Percentiles rank a stretch among this genome's conserved stretches.
phyloP scores from a whole-genome alignment of 2,797 vertebrate species.

The Rallus crepitans region DNA sequence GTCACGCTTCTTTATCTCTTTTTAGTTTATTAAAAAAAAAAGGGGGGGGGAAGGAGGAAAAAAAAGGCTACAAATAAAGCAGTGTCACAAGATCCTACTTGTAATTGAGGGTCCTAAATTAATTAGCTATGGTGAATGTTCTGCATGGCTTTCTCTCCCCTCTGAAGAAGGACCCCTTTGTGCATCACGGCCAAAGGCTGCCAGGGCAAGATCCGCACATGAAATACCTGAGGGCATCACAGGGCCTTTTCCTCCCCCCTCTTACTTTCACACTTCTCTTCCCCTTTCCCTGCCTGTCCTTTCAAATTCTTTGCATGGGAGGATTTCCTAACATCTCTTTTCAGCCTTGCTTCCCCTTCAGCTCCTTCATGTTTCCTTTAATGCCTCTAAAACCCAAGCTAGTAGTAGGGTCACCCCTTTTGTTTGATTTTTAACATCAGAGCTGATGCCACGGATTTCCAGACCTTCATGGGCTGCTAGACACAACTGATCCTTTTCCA shows the following conservation, averaged over 20 bases:
- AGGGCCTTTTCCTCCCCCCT: background rate
- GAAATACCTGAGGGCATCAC: conserved; percentile 57
- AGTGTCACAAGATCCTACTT: conserved; percentile 66
- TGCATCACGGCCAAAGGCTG: background rate
- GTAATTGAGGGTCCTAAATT: conserved; percentile 60
- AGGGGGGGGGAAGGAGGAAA: background rate
- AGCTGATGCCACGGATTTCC: background rate
- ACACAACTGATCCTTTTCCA: background rate
- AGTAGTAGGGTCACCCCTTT: rapidly evolving
- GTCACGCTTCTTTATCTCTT: conserved; percentile 45
- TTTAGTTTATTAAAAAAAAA: background rate
- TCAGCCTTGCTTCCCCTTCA: rapidly evolving
- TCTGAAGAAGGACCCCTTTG: conserved; percentile 71
- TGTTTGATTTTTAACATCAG: rapidly evolving
- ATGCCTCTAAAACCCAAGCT: background rate
- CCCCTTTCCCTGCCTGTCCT: conserved; percentile 25
- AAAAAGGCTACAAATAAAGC: conserved; percentile 41
- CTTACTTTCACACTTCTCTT: background rate
- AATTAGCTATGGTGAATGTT: conserved; percentile 75
- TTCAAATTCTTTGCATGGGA: background rate
- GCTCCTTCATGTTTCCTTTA: background rate
- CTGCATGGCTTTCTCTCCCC: conserved; percentile 49
- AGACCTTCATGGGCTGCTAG: background rate
- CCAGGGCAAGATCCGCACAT: conserved; percentile 23
- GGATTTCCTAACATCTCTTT: conserved; percentile 2